Evolutionary conservation across 2,113 vertebrate genomes (phyloP).

Genomic region (Gracilinanus agilis): DNA sequence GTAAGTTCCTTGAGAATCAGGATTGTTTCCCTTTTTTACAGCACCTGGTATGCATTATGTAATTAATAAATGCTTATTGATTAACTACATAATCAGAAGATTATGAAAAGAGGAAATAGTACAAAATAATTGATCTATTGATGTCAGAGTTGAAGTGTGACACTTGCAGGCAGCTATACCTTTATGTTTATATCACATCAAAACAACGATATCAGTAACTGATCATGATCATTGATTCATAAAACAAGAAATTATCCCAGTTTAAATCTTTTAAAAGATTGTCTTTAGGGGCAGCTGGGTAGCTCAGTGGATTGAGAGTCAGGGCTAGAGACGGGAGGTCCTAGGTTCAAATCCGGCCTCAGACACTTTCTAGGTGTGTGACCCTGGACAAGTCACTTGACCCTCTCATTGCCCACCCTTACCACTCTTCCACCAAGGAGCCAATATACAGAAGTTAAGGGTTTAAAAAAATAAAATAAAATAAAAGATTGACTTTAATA

Average conservation of each 20-base stretch:
- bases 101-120: slow-evolving; percentile 16
- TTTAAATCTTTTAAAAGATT: not conserved
- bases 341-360: too few relatives aligned
- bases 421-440: too few relatives aligned
- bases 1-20: not conserved
- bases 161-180: not conserved
- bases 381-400: too few relatives aligned
- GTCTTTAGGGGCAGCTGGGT: too few relatives aligned
- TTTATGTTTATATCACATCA: slow-evolving; percentile 49
- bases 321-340: too few relatives aligned
- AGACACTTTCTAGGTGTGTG: too few relatives aligned
- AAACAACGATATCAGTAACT: slow-evolving; percentile 24
- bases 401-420: too few relatives aligned
- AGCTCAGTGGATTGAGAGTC: too few relatives aligned
- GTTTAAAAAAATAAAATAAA: too few relatives aligned
- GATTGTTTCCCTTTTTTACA: not conserved
- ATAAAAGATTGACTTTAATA: slow-evolving; percentile 19
- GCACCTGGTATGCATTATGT: not conserved
- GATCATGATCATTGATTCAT: not conserved
- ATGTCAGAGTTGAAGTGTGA: slow-evolving; percentile 35
- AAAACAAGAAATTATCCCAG: not conserved
- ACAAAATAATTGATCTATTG: not conserved
- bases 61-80: not conserved
- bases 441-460: too few relatives aligned
- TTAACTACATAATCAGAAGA: slow-evolving; percentile 24